A percentile compares a stretch with the other conserved stretches of the same genome.
Evolutionary conservation across 2,888 invertebrate species (phyloP).

Genomic region (Pinctada fucata): DNA sequence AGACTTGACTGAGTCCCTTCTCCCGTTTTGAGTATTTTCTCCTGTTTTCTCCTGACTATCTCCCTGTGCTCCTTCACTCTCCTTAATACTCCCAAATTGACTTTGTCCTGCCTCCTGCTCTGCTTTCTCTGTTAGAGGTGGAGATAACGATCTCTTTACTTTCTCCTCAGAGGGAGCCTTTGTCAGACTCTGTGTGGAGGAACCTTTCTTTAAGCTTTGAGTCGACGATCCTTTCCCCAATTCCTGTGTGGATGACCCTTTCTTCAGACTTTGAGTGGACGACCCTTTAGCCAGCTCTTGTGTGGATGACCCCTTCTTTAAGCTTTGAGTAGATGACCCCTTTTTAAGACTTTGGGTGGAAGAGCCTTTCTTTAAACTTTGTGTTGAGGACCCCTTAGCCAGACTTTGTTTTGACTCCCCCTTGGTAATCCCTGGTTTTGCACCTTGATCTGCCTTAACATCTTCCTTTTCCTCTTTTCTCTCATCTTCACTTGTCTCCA

Average conservation of each 20-base stretch:
- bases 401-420: neutral
- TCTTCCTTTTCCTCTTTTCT: constrained; percentile 18
- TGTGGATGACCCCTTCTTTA: constrained; percentile 2
- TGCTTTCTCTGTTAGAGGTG: neutral
- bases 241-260: constrained; percentile 15
- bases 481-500: constrained; percentile 48
- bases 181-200: constrained; percentile 30
- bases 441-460: neutral
- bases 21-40: no score
- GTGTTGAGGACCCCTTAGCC: neutral
- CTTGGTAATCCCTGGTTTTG: neutral
- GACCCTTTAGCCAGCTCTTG: neutral
- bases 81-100: neutral
- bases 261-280: constrained; percentile 22
- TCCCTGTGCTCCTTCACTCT: neutral
- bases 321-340: constrained; percentile 10
- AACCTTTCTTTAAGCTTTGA: constrained; percentile 25
- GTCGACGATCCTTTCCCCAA: constrained; percentile 35
- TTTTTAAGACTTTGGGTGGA: constrained; percentile 14
- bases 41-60: no score
- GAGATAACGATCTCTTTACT: constrained; percentile 10
- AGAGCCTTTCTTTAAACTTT: constrained; percentile 1
- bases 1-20: no score
- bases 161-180: constrained; percentile 26
- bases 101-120: neutral